Evolutionary conservation across 2,113 vertebrate genomes (phyloP).

Genomic region (Lepidothrix coronata): DNA sequence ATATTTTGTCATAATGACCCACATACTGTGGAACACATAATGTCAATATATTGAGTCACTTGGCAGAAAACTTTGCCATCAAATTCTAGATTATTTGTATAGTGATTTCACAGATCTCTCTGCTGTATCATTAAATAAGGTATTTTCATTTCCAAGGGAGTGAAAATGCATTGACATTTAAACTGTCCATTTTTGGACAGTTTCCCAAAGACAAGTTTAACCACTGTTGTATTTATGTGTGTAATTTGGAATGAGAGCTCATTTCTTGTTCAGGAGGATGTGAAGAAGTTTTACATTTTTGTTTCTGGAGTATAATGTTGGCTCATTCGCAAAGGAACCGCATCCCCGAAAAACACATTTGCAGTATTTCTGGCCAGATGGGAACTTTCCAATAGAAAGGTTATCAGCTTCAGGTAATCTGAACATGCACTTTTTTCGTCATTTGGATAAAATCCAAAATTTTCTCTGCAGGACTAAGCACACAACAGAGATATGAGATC

Average conservation of each 20-base stretch:
- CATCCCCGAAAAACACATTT: conserved; percentile 20
- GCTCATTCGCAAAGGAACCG: conserved; percentile 33
- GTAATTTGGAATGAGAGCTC: conserved; percentile 19
- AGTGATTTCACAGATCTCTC: conserved; percentile 3
- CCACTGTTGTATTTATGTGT: neutral
- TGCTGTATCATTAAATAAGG: conserved; percentile 38
- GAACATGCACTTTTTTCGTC: conserved; percentile 12
- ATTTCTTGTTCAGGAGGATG: neutral
- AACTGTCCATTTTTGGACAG: neutral
- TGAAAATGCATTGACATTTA: neutral
- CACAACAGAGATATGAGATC: neutral
- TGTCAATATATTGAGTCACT: neutral
- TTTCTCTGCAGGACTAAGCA: conserved; percentile 15
- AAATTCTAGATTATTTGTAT: neutral
- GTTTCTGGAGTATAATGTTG: neutral
- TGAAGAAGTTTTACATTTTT: neutral
- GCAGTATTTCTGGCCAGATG: conserved; percentile 36
- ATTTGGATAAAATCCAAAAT: conserved; percentile 46
- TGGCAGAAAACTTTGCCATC: neutral
- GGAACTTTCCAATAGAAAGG: conserved; percentile 32
- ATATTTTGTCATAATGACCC: neutral
- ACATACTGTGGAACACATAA: neutral
- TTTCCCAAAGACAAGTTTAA: neutral
- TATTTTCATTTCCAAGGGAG: conserved; percentile 23
- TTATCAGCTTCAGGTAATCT: conserved; percentile 48